A percentile compares a stretch with the other conserved stretches of the same genome.
phyloP scores from a whole-genome alignment of 2,797 vertebrate genomes.

The Myotis findleyi region DNA sequence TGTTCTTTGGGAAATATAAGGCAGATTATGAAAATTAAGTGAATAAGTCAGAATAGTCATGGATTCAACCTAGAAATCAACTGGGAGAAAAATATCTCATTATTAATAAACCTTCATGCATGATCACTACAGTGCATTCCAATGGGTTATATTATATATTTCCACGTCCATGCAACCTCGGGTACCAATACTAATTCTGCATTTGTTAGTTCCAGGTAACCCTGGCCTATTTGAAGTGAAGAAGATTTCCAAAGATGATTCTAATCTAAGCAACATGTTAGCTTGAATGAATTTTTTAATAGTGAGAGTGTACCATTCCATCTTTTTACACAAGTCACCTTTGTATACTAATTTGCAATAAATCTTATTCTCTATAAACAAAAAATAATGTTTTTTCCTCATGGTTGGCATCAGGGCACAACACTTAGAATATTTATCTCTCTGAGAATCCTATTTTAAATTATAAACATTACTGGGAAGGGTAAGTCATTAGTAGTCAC shows the following conservation, averaged over 20 bases:
- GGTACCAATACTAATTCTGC: neutral
- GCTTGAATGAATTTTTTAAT: slow-evolving; percentile 16
- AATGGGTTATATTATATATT: neutral
- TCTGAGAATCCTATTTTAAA: slow-evolving; percentile 6
- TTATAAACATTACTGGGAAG: neutral
- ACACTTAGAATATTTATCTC: neutral
- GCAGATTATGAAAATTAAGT: slow-evolving; percentile 75
- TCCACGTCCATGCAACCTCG: neutral
- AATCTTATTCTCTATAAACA: neutral
- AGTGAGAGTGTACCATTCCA: slow-evolving; percentile 16
- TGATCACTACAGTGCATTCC: neutral
- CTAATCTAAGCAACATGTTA: neutral
- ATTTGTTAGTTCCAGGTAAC: neutral
- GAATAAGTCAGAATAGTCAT: slow-evolving; percentile 67
- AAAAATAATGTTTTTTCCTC: slow-evolving; percentile 12
- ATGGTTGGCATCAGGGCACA: neutral
- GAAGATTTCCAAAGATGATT: slow-evolving; percentile 34
- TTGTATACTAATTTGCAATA: neutral
- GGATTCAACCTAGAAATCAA: slow-evolving; percentile 44
- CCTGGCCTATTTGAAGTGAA: neutral
- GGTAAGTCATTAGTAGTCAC: neutral
- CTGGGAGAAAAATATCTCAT: slow-evolving; percentile 49
- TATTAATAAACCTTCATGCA: slow-evolving; percentile 55
- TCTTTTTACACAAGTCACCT: neutral
- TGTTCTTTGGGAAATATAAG: slow-evolving; percentile 74